phyloP scores from a whole-genome alignment of 2,888 invertebrate genomes.

The Achlya flavicornis region DNA sequence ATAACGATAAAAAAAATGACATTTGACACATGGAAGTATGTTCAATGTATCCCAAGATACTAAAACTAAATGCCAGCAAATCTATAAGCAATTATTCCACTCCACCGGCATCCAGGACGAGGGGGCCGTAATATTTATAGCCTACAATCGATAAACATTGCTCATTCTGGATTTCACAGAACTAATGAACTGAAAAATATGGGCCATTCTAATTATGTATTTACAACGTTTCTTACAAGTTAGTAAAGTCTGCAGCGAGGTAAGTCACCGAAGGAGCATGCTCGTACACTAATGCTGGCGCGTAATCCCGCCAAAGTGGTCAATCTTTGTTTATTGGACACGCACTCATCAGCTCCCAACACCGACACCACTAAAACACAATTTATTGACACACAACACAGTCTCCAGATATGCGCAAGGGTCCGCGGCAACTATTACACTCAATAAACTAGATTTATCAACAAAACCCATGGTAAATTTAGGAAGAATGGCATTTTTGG shows the following conservation, averaged over 20 bases:
- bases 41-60: background rate
- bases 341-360: conserved; percentile 32
- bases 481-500: conserved; percentile 39
- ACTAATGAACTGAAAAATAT: background rate
- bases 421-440: conserved; percentile 23
- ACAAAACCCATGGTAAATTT: conserved; percentile 46
- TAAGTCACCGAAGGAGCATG: conserved; percentile 23
- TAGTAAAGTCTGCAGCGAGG: background rate
- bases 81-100: background rate
- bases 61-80: background rate
- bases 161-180: conserved; percentile 14
- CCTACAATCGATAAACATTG: conserved; percentile 37
- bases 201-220: background rate
- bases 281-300: conserved; percentile 11
- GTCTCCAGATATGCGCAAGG: conserved; percentile 19
- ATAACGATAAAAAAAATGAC: too few relatives aligned
- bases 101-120: conserved; percentile 6
- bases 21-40: background rate
- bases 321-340: conserved; percentile 19
- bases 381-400: conserved; percentile 23
- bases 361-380: conserved; percentile 29
- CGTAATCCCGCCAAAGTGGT: conserved; percentile 14
- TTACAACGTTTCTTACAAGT: background rate
- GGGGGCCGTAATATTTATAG: conserved; percentile 37
- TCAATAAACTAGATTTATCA: conserved; percentile 31